Evolutionary conservation across 2,888 invertebrate species (phyloP).

Genomic region (Drosophila infuscata): DNA sequence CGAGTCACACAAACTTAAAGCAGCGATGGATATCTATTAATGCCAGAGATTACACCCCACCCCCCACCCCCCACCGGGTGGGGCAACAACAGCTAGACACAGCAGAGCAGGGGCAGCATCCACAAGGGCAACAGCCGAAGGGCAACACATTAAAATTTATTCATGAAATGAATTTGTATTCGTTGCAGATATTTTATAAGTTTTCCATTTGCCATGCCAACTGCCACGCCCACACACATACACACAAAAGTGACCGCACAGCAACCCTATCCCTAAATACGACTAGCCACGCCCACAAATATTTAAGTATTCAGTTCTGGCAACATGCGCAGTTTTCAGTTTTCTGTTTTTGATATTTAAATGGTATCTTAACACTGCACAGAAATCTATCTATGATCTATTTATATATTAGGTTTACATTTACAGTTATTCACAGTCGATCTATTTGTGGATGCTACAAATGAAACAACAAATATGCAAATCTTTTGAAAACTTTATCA

Average conservation of each 20-base stretch:
- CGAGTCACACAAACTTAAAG: constrained; percentile 15
- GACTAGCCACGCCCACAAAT: constrained; percentile 8
- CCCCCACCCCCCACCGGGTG: no score
- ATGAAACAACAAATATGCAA: no score
- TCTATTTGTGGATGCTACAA: no score
- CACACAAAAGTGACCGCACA: constrained; percentile 3
- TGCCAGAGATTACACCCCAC: neutral
- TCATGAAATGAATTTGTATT: constrained; percentile 82
- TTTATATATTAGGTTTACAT: neutral
- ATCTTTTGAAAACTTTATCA: neutral
- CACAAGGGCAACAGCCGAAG: constrained; percentile 39
- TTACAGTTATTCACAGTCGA: neutral
- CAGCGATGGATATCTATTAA: constrained; percentile 23
- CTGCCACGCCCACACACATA: constrained; percentile 10
- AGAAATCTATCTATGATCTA: neutral
- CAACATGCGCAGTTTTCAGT: constrained; percentile 32
- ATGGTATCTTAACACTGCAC: constrained; percentile 10
- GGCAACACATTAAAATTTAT: constrained; percentile 74
- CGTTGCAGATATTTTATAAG: constrained; percentile 79
- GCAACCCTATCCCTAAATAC: neutral
- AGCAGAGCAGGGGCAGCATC: constrained; percentile 14
- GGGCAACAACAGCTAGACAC: constrained; percentile 18
- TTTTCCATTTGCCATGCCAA: constrained; percentile 52
- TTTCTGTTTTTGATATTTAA: constrained; percentile 38
- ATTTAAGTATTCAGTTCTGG: constrained; percentile 9